phyloP scores from a whole-genome alignment of 2,113 vertebrate species.

The Scolopax mira region DNA sequence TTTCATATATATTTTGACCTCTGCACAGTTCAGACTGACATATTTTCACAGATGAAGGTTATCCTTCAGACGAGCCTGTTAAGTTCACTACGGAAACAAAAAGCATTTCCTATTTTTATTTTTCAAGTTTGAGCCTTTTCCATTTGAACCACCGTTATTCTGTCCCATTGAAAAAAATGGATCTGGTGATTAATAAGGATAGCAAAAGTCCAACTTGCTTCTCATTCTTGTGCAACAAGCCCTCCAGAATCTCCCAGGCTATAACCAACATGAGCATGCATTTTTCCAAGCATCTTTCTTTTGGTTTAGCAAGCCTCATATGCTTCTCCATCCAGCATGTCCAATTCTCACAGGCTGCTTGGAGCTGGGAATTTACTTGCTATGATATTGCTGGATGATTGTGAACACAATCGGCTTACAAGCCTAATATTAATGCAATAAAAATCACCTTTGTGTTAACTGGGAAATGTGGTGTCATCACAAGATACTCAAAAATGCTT shows the following conservation, averaged over 20 bases:
- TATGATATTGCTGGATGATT: background rate
- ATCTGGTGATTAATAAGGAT: background rate
- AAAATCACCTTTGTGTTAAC: background rate
- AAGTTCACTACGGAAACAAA: background rate
- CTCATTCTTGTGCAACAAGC: background rate
- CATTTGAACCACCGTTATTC: background rate
- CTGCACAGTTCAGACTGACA: background rate
- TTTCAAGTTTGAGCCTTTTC: background rate
- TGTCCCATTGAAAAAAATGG: background rate
- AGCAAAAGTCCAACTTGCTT: background rate
- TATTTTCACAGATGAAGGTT: background rate
- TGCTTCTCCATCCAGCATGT: background rate
- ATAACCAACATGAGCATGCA: background rate
- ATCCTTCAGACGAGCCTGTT: background rate
- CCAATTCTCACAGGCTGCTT: background rate
- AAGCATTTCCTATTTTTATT: background rate
- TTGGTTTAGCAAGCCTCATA: background rate
- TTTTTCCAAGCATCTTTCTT: background rate
- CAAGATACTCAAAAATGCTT: background rate
- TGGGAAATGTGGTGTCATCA: background rate
- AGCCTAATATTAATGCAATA: background rate
- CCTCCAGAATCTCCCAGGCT: background rate
- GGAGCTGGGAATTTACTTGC: background rate
- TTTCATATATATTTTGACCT: slow-evolving; percentile 12
- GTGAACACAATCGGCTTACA: background rate